phyloP scores from a whole-genome alignment of 2,797 vertebrate species.

The Spheniscus humboldti region DNA sequence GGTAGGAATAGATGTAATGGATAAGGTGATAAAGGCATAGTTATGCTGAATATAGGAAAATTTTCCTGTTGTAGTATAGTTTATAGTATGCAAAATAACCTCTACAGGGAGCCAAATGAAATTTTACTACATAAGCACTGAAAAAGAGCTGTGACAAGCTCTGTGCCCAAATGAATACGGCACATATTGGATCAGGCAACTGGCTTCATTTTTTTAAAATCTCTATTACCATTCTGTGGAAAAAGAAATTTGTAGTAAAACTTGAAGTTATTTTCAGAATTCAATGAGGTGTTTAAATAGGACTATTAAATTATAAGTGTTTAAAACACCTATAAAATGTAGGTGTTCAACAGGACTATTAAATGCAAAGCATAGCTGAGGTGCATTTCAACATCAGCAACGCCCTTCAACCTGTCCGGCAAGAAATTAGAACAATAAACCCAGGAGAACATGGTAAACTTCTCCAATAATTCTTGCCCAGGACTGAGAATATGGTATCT shows the following conservation, averaged over 20 bases:
- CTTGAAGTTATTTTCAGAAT: background rate
- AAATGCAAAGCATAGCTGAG: background rate
- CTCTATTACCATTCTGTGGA: background rate
- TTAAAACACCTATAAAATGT: background rate
- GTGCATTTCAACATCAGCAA: background rate
- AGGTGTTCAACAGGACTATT: background rate
- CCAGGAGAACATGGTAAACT: background rate
- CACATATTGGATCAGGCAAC: background rate
- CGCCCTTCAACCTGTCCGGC: background rate
- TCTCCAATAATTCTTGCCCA: background rate
- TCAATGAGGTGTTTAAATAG: background rate
- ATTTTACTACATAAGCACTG: background rate
- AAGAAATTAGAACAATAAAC: background rate
- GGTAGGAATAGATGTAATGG: background rate
- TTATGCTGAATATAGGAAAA: background rate
- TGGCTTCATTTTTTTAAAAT: background rate
- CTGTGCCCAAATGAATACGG: background rate
- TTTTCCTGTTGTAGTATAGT: background rate
- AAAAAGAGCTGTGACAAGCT: background rate
- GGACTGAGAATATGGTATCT: background rate
- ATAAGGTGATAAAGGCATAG: background rate
- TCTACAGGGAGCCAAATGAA: background rate
- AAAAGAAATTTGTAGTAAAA: background rate
- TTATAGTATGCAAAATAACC: background rate
- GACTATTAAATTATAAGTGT: background rate